These are phyloP conservation scores for Cryptoblepharus egeriae DNA, from an alignment of 2,797 vertebrate genomes.

Conservation along the genomic window DNA sequence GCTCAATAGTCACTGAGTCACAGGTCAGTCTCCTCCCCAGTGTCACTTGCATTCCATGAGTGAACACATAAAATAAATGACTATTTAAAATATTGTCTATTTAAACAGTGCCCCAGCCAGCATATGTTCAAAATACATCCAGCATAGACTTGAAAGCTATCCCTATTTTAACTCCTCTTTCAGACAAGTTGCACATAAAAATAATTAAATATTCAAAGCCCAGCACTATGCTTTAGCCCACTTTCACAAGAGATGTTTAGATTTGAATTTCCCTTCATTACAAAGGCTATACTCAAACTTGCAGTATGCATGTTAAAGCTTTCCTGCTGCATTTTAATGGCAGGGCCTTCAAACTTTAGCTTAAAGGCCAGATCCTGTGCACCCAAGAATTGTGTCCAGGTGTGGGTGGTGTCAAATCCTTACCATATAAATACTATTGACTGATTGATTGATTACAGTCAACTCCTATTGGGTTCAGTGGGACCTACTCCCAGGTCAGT, in stretches of 20 bases:
- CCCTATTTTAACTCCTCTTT: slow-evolving; percentile 32
- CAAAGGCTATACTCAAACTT: neutral
- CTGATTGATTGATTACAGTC: too few species aligned
- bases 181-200: slow-evolving; percentile 20
- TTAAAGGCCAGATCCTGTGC: too few species aligned
- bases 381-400: too few species aligned
- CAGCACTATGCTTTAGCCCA: neutral
- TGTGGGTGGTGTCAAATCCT: too few species aligned
- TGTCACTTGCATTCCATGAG: slow-evolving; percentile 54
- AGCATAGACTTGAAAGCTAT: slow-evolving; percentile 34
- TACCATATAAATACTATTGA: too few species aligned
- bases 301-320: neutral
- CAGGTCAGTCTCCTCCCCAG: slow-evolving; percentile 46
- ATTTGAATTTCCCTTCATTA: neutral
- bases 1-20: slow-evolving; percentile 43
- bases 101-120: neutral
- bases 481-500: too few species aligned
- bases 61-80: slow-evolving; percentile 41
- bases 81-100: too few species aligned
- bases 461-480: too few species aligned
- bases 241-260: slow-evolving; percentile 22
- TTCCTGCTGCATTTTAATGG: neutral
- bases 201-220: slow-evolving; percentile 27
- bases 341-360: too few species aligned
- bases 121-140: slow-evolving; percentile 42